Conservation (phyloP, 2,113 vertebrate genomes). For the Galbula dea region DNA sequence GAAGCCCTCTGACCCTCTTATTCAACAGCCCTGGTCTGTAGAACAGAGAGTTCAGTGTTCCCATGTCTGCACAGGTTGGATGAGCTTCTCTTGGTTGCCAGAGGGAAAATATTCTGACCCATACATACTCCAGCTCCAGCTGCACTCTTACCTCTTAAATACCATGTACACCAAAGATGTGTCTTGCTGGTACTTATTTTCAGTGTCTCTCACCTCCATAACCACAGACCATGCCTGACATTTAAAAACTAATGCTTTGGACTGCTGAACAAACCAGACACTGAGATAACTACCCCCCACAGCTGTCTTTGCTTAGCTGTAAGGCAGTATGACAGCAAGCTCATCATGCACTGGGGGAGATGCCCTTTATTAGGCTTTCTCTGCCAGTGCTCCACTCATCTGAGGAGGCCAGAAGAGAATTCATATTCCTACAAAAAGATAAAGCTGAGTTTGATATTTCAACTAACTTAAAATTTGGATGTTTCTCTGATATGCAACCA, state of each 20-base stretch:
- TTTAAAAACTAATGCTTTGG: slow-evolving; percentile 8
- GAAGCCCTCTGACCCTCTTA: background rate
- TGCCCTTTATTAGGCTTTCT: background rate
- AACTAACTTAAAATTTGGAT: background rate
- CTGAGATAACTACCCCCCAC: background rate
- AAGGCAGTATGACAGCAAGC: background rate
- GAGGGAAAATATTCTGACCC: background rate
- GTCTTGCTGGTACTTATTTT: background rate
- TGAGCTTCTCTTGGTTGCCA: background rate
- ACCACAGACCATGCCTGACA: background rate
- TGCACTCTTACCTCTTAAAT: slow-evolving; percentile 19
- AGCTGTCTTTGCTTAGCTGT: background rate
- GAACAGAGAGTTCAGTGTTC: background rate
- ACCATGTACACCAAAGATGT: background rate
- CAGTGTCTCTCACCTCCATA: background rate
- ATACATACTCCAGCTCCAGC: background rate
- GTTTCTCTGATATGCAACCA: background rate
- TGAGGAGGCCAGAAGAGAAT: background rate
- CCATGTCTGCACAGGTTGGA: background rate
- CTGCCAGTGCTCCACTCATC: background rate
- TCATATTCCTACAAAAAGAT: slow-evolving; percentile 5
- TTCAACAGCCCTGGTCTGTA: background rate
- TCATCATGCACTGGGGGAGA: background rate
- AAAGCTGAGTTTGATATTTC: background rate
- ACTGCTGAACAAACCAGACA: background rate